phyloP scores from a whole-genome alignment of 2,113 vertebrate genomes.

The Malurus cyaneus region DNA sequence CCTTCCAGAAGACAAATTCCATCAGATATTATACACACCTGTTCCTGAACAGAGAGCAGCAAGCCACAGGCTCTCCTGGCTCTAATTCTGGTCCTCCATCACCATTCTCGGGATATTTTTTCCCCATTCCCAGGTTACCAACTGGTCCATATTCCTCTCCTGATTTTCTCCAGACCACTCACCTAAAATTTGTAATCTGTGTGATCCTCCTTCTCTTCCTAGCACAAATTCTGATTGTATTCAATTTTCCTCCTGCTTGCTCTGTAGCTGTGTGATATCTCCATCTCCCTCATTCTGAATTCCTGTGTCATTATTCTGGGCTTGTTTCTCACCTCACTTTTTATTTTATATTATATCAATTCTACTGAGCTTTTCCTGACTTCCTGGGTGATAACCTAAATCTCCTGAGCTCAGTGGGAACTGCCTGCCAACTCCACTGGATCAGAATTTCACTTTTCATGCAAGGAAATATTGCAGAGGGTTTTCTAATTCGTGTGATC shows the following conservation, averaged over 20 bases:
- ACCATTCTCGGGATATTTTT: background rate
- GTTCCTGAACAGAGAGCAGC: background rate
- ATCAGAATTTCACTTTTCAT: background rate
- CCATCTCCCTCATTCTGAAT: background rate
- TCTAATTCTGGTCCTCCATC: background rate
- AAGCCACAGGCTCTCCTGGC: background rate
- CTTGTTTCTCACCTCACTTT: background rate
- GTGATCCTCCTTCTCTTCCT: background rate
- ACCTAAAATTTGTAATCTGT: fast-evolving
- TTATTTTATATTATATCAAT: background rate
- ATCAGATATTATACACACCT: background rate
- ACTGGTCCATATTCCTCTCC: background rate
- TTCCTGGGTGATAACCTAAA: background rate
- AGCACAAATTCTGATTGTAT: background rate
- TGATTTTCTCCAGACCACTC: background rate
- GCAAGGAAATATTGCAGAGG: background rate
- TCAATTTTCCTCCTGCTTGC: background rate
- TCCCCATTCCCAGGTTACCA: background rate
- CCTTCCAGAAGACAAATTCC: background rate
- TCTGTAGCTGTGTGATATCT: background rate
- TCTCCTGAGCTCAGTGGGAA: background rate
- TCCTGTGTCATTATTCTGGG: background rate
- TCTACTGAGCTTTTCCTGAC: background rate
- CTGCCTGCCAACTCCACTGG: background rate
- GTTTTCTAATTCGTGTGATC: background rate